Conservation (phyloP, 2,888 invertebrate genomes). For the Sepiola atlantica region DNA sequence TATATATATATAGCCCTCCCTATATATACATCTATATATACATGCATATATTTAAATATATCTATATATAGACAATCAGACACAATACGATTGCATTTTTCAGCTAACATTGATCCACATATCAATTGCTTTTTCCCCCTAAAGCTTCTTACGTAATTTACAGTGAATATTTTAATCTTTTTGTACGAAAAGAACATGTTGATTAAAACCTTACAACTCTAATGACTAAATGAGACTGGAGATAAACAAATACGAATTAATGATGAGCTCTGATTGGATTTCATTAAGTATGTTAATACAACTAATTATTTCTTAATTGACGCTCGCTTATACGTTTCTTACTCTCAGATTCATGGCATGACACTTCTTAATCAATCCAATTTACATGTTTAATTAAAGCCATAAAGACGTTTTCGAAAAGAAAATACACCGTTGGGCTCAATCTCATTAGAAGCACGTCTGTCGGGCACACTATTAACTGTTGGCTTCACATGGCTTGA, state of each 20-base stretch:
- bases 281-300: slow-evolving; percentile 8
- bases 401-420: not conserved
- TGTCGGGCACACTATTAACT: not conserved
- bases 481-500: slow-evolving; percentile 2
- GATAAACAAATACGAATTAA: not conserved
- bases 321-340: not conserved
- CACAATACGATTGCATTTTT: not conserved
- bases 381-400: slow-evolving; percentile 32
- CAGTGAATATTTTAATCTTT: not conserved
- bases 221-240: not conserved
- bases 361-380: slow-evolving; percentile 32
- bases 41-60: not conserved
- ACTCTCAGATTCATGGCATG: not conserved
- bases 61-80: not conserved
- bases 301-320: slow-evolving; percentile 32
- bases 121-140: not conserved
- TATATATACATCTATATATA: too few relatives aligned
- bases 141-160: not conserved
- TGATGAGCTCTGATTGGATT: slow-evolving; percentile 11
- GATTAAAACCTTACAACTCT: slow-evolving; percentile 32
- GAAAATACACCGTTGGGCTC: not conserved
- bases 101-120: not conserved
- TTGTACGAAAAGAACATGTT: not conserved
- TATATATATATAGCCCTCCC: too few relatives aligned
- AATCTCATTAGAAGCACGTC: too few relatives aligned